phyloP scores from a whole-genome alignment of 2,888 invertebrate genomes.

The Orthosia cruda region DNA sequence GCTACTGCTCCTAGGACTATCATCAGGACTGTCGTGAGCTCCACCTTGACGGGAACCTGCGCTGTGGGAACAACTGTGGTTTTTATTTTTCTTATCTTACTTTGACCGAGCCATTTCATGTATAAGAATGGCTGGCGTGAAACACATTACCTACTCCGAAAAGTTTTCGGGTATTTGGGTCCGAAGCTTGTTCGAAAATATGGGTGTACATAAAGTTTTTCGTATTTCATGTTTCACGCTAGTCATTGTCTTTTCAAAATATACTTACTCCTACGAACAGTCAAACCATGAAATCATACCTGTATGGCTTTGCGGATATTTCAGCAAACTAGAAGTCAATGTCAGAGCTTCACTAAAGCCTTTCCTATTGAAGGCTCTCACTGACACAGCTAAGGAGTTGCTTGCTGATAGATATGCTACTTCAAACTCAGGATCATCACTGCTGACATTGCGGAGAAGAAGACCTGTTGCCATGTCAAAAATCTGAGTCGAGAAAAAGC shows the following conservation, averaged over 20 bases:
- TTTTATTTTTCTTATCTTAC: conserved; percentile 43
- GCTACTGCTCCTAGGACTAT: conserved; percentile 95
- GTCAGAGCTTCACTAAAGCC: conserved; percentile 93
- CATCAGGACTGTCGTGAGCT: conserved; percentile 96
- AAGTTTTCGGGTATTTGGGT: no score
- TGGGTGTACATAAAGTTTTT: no score
- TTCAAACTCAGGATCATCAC: conserved; percentile 92
- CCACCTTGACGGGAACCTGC: conserved; percentile 94
- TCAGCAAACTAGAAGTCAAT: conserved; percentile 92
- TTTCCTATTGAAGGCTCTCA: conserved; percentile 94
- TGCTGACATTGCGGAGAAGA: conserved; percentile 92
- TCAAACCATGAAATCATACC: conserved; percentile 81
- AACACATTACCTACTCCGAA: no score
- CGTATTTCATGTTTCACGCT: no score
- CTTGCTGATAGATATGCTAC: conserved; percentile 92
- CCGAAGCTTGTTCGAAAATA: no score
- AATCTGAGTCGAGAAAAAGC: conserved; percentile 74
- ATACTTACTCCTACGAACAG: no score
- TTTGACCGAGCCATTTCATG: no score
- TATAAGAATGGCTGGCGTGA: no score
- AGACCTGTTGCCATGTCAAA: conserved; percentile 89
- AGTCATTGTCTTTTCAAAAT: no score
- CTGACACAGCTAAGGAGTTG: conserved; percentile 91
- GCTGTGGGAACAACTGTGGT: conserved; percentile 81
- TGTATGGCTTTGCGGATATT: conserved; percentile 93